A percentile compares a stretch with the other conserved stretches of the same genome.
These are phyloP conservation scores for Macaria liturata DNA, from an alignment of 2,888 invertebrate species.

Conservation along the genomic window DNA sequence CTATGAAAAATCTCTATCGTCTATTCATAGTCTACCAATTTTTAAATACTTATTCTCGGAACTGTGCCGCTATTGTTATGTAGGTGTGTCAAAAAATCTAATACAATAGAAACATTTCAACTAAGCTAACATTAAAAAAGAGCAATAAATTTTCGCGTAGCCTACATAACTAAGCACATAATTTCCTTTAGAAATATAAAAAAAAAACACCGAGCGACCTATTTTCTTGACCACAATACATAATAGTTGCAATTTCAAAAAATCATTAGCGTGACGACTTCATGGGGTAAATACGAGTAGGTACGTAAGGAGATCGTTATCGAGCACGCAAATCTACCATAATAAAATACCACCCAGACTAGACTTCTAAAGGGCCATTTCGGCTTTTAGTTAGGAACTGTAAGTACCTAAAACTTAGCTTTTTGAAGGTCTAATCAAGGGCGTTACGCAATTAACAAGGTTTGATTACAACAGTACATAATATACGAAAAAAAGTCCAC, in stretches of 20 bases:
- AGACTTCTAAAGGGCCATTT: constrained; percentile 19
- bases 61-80: too few species aligned
- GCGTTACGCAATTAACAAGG: constrained; percentile 9
- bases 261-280: constrained; percentile 34
- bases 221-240: constrained; percentile 27
- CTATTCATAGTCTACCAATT: too few species aligned
- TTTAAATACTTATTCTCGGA: too few species aligned
- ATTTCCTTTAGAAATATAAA: too few species aligned
- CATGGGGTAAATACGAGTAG: constrained; percentile 42
- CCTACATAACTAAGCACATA: too few species aligned
- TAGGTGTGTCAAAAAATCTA: too few species aligned
- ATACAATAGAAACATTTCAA: too few species aligned
- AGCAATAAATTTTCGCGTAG: too few species aligned
- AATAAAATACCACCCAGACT: constrained; percentile 46
- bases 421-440: constrained; percentile 16
- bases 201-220: constrained; percentile 24
- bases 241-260: constrained; percentile 34
- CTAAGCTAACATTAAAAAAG: too few species aligned
- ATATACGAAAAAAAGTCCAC: background rate
- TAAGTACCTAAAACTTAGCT: background rate
- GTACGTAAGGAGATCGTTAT: constrained; percentile 42
- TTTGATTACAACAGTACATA: background rate
- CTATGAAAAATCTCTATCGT: too few species aligned
- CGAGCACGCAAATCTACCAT: constrained; percentile 65
- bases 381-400: constrained; percentile 2